phyloP scores from a whole-genome alignment of 2,113 vertebrate genomes.

The Casuarius casuarius region DNA sequence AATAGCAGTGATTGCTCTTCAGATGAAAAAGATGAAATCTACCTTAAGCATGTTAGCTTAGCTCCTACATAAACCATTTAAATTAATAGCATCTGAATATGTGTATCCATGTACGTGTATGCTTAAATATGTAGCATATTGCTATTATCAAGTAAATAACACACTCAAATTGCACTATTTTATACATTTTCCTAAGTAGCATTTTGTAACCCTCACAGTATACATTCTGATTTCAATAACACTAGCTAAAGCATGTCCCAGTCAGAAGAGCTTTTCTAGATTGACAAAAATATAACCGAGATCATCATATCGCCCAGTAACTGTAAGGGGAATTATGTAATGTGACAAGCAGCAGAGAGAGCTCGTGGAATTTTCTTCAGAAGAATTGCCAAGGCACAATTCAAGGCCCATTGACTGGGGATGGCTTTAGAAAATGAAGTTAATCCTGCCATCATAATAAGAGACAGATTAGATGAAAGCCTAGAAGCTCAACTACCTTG shows the following conservation, averaged over 20 bases:
- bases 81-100: background rate
- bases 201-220: background rate
- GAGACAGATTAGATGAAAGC: background rate
- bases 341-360: background rate
- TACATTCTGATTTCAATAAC: background rate
- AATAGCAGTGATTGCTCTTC: background rate
- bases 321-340: background rate
- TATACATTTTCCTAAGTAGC: background rate
- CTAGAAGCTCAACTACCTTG: background rate
- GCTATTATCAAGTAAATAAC: background rate
- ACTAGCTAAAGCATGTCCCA: background rate
- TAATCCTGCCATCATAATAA: constrained; percentile 19
- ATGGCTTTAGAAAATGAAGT: constrained; percentile 35
- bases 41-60: background rate
- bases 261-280: background rate
- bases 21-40: background rate
- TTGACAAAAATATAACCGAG: background rate
- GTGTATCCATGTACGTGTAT: background rate
- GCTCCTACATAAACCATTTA: background rate
- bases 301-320: background rate
- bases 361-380: background rate
- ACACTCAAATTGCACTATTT: background rate
- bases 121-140: background rate
- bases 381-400: background rate
- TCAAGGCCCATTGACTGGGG: background rate